These are phyloP conservation scores for Mixornis gularis DNA, from an alignment of 2,113 vertebrate species.

Conservation along the genomic window DNA sequence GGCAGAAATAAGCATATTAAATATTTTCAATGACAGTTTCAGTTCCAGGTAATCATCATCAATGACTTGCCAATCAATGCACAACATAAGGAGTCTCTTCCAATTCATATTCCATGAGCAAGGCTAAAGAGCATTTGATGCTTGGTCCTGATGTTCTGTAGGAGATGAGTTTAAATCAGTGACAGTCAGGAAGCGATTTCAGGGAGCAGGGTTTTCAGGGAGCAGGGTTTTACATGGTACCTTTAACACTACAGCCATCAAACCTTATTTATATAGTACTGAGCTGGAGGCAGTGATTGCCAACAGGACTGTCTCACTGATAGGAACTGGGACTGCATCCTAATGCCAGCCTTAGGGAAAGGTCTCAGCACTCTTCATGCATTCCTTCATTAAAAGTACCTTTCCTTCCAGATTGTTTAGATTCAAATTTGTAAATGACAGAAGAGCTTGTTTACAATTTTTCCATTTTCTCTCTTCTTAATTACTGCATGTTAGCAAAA, in stretches of 20 bases:
- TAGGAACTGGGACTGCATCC: neutral
- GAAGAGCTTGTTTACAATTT: neutral
- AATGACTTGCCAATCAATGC: neutral
- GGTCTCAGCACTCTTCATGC: neutral
- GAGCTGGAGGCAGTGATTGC: rapidly evolving
- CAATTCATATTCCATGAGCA: neutral
- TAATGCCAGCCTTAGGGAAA: neutral
- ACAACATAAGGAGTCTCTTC: neutral
- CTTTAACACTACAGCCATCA: neutral
- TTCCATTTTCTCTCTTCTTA: neutral
- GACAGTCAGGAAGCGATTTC: neutral
- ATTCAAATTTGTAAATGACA: neutral
- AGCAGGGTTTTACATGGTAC: neutral
- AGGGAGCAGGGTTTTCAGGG: neutral
- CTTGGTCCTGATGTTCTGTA: neutral
- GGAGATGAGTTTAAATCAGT: neutral
- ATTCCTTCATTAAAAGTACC: neutral
- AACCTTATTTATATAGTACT: neutral
- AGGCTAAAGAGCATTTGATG: neutral
- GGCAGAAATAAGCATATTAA: neutral
- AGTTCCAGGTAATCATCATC: neutral
- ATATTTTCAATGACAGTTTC: neutral
- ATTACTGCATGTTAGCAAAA: neutral
- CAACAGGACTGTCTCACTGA: neutral
- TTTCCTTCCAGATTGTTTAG: neutral